A percentile compares a stretch with the other conserved stretches of the same genome.
These are phyloP conservation scores for Lasioglossum vierecki DNA, from an alignment of 2,888 invertebrate species.

Conservation along the genomic window DNA sequence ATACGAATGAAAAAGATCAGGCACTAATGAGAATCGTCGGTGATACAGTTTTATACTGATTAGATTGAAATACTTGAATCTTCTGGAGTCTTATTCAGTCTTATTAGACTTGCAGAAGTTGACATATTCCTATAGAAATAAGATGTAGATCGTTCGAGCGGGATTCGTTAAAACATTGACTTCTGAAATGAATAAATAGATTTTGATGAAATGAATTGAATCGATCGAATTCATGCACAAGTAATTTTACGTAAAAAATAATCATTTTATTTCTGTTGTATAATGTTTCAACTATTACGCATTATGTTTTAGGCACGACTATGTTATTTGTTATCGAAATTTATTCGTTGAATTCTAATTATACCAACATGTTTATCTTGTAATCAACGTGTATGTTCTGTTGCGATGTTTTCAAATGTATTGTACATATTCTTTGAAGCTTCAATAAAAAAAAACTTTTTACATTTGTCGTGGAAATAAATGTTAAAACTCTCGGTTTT, in stretches of 20 bases:
- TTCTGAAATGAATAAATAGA: conserved; percentile 9
- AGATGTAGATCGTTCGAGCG: background rate
- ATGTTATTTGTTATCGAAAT: background rate
- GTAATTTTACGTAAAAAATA: background rate
- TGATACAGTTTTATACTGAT: conserved; percentile 17
- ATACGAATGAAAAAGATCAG: background rate
- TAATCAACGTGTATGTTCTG: background rate
- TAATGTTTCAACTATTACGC: background rate
- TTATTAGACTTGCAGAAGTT: background rate
- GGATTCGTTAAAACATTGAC: background rate
- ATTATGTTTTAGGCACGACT: background rate
- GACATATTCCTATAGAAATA: background rate
- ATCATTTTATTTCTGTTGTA: background rate
- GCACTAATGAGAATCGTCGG: background rate
- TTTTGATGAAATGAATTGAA: background rate
- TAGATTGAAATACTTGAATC: conserved; percentile 13
- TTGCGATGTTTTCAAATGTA: background rate
- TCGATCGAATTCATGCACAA: background rate
- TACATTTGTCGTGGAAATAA: conserved; percentile 23
- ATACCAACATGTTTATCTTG: background rate
- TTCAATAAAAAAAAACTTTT: conserved; percentile 23
- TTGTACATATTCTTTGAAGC: conserved; percentile 4
- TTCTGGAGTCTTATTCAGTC: background rate
- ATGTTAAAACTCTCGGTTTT: background rate
- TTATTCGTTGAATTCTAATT: conserved; percentile 13